A percentile compares a stretch with the other conserved stretches of the same genome.
phyloP scores from a whole-genome alignment of 2,113 vertebrate genomes.

The Bubalus kerabau region DNA sequence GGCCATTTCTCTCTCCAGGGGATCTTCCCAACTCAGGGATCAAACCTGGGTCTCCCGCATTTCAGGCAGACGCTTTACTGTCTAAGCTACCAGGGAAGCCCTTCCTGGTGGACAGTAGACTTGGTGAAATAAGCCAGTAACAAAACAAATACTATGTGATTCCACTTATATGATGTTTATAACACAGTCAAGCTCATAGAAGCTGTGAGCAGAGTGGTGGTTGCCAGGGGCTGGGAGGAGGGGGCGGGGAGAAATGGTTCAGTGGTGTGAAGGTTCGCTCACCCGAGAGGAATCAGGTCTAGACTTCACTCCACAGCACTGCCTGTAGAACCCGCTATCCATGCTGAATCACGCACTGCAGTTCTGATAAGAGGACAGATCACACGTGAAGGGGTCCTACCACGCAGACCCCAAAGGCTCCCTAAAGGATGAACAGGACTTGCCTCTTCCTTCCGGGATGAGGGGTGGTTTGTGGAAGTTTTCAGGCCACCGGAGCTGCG shows the following conservation, averaged over 20 bases:
- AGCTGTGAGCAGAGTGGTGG: not conserved
- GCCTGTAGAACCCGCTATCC: accelerated
- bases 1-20: not conserved
- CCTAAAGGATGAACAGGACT: not conserved
- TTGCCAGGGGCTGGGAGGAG: not conserved
- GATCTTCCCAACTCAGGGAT: not conserved
- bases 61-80: not conserved
- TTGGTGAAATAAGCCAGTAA: not conserved
- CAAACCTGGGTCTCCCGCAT: accelerated
- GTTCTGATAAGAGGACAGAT: not conserved
- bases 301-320: accelerated
- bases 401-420: not conserved
- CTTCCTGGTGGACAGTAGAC: not conserved
- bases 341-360: accelerated
- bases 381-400: accelerated
- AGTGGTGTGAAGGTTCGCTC: not conserved
- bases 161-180: accelerated
- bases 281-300: not conserved
- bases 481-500: not conserved
- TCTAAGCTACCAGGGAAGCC: not conserved
- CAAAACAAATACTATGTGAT: accelerated
- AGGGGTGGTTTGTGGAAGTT: not conserved
- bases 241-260: accelerated
- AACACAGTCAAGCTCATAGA: accelerated
- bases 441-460: not conserved